phyloP scores from a whole-genome alignment of 2,797 vertebrate genomes.

The Eleutherodactylus coqui region DNA sequence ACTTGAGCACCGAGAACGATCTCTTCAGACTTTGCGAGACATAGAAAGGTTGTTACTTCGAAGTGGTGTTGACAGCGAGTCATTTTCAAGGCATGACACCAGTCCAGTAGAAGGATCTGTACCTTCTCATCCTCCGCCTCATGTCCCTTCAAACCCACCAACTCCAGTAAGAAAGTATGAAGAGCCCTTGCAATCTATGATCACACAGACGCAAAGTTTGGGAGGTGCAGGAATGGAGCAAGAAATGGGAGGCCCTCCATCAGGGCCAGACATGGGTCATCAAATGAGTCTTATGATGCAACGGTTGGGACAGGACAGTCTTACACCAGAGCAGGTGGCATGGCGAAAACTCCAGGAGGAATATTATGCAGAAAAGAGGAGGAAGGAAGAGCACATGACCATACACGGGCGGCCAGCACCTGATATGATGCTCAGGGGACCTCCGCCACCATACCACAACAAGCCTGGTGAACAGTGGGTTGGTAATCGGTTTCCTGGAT shows the following conservation, averaged over 20 bases:
- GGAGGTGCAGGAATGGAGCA: conserved; percentile 81
- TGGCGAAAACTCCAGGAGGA: conserved; percentile 98
- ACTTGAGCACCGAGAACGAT: conserved; percentile 94
- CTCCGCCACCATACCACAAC: conserved; percentile 96
- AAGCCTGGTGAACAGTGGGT: conserved; percentile 90
- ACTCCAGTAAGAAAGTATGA: conserved; percentile 87
- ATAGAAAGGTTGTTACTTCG: conserved; percentile 92
- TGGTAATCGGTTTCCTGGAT: conserved; percentile 81
- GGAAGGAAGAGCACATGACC: conserved; percentile 88
- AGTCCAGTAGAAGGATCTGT: conserved; percentile 64
- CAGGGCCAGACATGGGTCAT: conserved; percentile 85
- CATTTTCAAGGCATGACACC: conserved; percentile 74
- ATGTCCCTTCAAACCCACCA: conserved; percentile 66
- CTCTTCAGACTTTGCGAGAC: conserved; percentile 93
- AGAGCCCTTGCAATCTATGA: conserved; percentile 95
- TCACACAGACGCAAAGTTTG: conserved; percentile 92
- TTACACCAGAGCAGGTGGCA: conserved; percentile 93
- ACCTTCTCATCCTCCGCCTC: conserved; percentile 68
- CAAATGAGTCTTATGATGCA: conserved; percentile 85
- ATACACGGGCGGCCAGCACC: conserved; percentile 77
- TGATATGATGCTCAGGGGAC: conserved; percentile 89
- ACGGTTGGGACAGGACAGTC: conserved; percentile 84
- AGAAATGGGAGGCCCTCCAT: conserved; percentile 80
- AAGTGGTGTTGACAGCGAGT: conserved; percentile 76
- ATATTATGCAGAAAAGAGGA: conserved; percentile 94